Evolutionary conservation across 2,888 invertebrate species (phyloP).

Genomic region (Tyria jacobaeae): DNA sequence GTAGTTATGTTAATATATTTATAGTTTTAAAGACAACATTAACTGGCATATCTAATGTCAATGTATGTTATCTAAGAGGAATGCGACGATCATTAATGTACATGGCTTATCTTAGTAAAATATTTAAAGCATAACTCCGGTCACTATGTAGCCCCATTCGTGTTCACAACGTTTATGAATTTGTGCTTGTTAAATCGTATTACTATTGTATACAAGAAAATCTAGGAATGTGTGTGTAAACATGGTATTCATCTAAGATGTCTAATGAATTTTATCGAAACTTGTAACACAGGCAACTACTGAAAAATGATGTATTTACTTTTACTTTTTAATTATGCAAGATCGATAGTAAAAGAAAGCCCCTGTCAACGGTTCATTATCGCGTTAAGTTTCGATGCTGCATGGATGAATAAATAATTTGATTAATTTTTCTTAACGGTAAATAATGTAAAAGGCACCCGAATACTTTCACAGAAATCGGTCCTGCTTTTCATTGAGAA

Average conservation of each 20-base stretch:
- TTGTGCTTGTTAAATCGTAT: not conserved
- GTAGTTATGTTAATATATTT: conserved; percentile 9
- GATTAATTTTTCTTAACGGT: not conserved
- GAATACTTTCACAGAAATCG: not conserved
- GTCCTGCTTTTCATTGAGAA: too few species aligned
- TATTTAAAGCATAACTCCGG: not conserved
- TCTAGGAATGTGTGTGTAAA: not conserved
- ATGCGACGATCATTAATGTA: not conserved
- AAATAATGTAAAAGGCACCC: not conserved
- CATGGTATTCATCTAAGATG: not conserved
- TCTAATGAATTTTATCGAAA: too few species aligned
- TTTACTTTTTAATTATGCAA: not conserved
- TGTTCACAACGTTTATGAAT: not conserved
- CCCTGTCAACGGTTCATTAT: not conserved
- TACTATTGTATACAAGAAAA: not conserved
- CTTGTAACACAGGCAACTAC: too few species aligned
- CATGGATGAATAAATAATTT: not conserved
- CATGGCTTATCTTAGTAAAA: not conserved
- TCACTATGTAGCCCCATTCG: not conserved
- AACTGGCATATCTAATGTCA: not conserved
- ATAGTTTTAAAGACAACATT: not conserved
- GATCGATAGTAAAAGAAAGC: not conserved
- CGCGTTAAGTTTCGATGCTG: not conserved
- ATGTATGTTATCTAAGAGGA: not conserved
- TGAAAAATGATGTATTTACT: too few species aligned